A percentile compares a stretch with the other conserved stretches of the same genome.
These are phyloP conservation scores for Hylaea fasciaria DNA, from an alignment of 2,888 invertebrate species.

Conservation along the genomic window DNA sequence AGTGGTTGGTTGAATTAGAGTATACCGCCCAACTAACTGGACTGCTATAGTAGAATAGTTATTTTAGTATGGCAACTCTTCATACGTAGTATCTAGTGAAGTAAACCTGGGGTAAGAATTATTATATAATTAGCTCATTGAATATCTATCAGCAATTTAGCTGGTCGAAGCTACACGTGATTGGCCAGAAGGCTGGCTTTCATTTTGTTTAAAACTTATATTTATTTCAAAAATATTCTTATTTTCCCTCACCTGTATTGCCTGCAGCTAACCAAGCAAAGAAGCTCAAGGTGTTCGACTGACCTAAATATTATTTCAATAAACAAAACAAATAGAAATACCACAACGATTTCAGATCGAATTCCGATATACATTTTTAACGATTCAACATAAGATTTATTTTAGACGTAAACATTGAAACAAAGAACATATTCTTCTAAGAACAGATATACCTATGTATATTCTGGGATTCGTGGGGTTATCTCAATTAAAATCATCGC, in stretches of 20 bases:
- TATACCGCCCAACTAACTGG: no score
- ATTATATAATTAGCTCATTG: no score
- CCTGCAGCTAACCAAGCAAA: not conserved
- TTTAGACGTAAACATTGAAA: conserved; percentile 1
- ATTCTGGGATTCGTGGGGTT: no score
- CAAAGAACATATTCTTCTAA: conserved; percentile 4
- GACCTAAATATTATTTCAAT: conserved; percentile 2
- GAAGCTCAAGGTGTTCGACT: conserved; percentile 13
- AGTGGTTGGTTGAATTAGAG: no score
- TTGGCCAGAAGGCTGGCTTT: no score
- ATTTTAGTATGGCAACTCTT: no score
- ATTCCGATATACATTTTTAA: conserved; percentile 3
- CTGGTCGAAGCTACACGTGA: no score
- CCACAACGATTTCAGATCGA: conserved; percentile 11
- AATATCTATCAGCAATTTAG: no score
- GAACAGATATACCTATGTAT: not conserved
- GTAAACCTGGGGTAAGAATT: no score
- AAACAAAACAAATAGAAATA: conserved; percentile 13
- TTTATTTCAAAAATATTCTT: not conserved
- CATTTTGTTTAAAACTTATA: no score
- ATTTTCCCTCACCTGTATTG: not conserved
- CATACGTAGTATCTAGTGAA: no score
- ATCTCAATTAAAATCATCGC: conserved; percentile 10
- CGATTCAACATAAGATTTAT: not conserved
- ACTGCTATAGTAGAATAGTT: no score